Base-by-base conservation (phyloP, 2,113 vertebrate species). In the Ctenodactylus gundi region DNA sequence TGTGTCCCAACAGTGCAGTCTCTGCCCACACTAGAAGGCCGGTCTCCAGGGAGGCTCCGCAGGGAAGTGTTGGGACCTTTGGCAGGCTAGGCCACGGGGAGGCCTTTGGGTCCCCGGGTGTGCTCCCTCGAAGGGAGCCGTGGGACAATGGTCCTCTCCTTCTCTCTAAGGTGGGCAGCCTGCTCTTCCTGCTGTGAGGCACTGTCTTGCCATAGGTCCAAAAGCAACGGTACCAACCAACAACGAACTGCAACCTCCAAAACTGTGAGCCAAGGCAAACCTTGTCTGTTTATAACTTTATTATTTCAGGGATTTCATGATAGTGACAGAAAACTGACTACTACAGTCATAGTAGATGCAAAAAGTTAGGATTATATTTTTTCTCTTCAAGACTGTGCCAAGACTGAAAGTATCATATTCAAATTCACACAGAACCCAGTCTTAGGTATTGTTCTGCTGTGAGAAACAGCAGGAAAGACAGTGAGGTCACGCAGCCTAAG, bases 391-490 rank as follows among this genome's bases (percentile, higher is more conserved):
- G 49, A 20, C 44, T 84, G 20, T 62, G 4, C 20, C 82, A 73
- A 91, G 88, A 81, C 41, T 82, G 41, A 62, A 95, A 93, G 55
- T 76, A 23, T 88, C 4, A 81, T 68, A 92, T 60, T 64, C 15
- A 76, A 53, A 55, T 41, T 55, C 46, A 88, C 34, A 70, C 1
- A 9, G 49, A 18, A 51, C 20, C 49, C 68, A n/a, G 53, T 29
- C 36, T 44, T 76, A 70, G 21, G 25, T 73, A 46, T 46, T 70
- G 73, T 14, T 91, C 18, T 80, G 10, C 14, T 34, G 34, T 88
- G 34, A 82, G 31, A 85, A 89, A 57, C 7, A 65, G 51, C 70
- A 4, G 34, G 17, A 51, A 21, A 88, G 86, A 95, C n/a, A n/a
- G n/a, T n/a, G n/a, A n/a, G n/a, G n/a, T n/a, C n/a, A n/a, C n/a